Percentiles rank a stretch among this genome's conserved stretches.
Evolutionary conservation across 1,140 invertebrate genomes (phyloP).

Genomic region (Bombus sibiricus): DNA sequence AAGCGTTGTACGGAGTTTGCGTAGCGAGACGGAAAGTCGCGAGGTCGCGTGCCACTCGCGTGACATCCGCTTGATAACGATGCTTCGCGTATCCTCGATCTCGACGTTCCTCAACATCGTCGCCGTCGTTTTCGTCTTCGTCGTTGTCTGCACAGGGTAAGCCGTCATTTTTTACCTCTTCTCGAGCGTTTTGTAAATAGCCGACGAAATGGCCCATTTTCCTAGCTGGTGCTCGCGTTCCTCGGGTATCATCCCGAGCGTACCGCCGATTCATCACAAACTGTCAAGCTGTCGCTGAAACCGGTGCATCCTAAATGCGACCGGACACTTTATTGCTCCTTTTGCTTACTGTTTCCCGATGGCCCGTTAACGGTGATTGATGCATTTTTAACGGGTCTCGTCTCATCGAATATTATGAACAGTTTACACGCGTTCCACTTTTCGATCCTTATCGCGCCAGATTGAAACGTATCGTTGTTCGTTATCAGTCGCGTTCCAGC

Average conservation of each 20-base stretch:
- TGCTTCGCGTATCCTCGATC: constrained; percentile 13
- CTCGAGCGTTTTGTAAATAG: constrained; percentile 24
- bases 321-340: constrained; percentile 32
- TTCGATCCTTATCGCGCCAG: background rate
- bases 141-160: too few species aligned
- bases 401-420: constrained; percentile 29
- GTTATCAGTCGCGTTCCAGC: background rate
- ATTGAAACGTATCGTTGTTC: background rate
- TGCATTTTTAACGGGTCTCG: constrained; percentile 45
- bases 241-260: constrained; percentile 2
- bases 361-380: constrained; percentile 45
- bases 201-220: constrained; percentile 37
- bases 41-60: constrained; percentile 33
- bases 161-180: background rate
- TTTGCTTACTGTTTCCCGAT: constrained; percentile 29
- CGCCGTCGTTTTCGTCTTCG: background rate
- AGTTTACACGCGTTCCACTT: constrained; percentile 31
- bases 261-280: constrained; percentile 44
- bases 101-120: background rate
- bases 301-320: constrained; percentile 41
- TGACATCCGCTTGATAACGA: constrained; percentile 59
- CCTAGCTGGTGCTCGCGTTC: background rate
- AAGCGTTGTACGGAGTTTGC: constrained; percentile 48
- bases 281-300: constrained; percentile 21
- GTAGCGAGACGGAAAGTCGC: constrained; percentile 46